These are phyloP conservation scores for Cervus canadensis DNA, from an alignment of 2,113 vertebrate genomes.

Conservation along the genomic window DNA sequence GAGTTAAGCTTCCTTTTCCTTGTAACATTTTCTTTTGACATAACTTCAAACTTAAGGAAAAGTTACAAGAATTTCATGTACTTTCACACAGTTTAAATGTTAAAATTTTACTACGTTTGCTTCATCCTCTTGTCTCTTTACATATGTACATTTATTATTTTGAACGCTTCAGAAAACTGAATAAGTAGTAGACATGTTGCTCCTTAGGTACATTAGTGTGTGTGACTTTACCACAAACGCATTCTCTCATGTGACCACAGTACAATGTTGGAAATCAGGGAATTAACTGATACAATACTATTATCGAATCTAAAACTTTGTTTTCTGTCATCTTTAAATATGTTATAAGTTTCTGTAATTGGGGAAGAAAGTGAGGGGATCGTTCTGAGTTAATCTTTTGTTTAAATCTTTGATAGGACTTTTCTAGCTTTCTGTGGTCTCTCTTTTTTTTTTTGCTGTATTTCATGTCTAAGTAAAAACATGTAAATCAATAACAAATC, in stretches of 20 bases:
- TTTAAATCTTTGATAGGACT: background rate
- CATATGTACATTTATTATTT: background rate
- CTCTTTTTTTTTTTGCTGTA: background rate
- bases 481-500: background rate
- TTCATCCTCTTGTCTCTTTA: background rate
- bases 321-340: slow-evolving; percentile 21
- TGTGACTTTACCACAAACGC: background rate
- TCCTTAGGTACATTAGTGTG: background rate
- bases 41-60: background rate
- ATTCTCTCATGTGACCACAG: background rate
- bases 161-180: background rate
- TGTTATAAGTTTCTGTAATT: slow-evolving; percentile 2
- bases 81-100: background rate
- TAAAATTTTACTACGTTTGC: background rate
- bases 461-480: slow-evolving; percentile 3
- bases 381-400: background rate
- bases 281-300: background rate
- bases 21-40: background rate
- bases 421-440: background rate
- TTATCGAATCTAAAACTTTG: background rate
- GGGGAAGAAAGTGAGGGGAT: background rate
- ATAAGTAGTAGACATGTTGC: background rate
- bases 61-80: background rate
- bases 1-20: background rate
- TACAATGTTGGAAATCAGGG: background rate